Base-by-base conservation (phyloP, 2,888 invertebrate species). In the Philhelius pedissequus region DNA sequence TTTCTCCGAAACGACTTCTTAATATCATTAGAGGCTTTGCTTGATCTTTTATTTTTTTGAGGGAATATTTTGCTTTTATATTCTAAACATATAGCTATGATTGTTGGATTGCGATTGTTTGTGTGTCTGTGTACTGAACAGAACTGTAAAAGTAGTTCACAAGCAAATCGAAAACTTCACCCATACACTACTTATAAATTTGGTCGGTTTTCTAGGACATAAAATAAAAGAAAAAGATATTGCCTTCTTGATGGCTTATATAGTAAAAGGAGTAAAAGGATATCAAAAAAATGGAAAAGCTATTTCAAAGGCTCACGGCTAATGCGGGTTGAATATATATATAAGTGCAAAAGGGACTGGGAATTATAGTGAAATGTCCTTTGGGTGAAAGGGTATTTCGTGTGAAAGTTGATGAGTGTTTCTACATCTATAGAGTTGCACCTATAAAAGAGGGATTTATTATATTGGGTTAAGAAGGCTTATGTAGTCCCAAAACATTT, bases 21-120 rank as follows among this genome's bases (percentile, higher is more conserved):
- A 84, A 84, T 84, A 84, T 84, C 84, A 84, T 84, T 84, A 84
- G 71, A 84, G 84, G 79, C 79, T 84, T 84, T 84, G 52, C 80
- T 68, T 66, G 80, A 60, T 71, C 75, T 80, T 75, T 75, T 82
- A 64, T 27, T 32, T 32, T 20, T 32, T 9, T 35, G n/a, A 7
- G 13, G 8, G 8, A 27, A 15, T 35, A 32, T 50, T 69, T 64
- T 48, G 18, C 45, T 45, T 20, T 40, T 43, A 27, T 32, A 15
- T 22, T 7, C 8, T 69, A 27, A 13, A 22, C 20, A 32, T 35
- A 3, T 69, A 13, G 13, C 7, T 48, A 13, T 48, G 48, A 22
- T 58, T 3, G 30, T 13, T 27, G 48, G 77, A n/a, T n/a, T n/a
- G n/a, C 73, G 76, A 77, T 77, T 82, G 76, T 70, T 76, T 52